phyloP scores from a whole-genome alignment of 2,797 vertebrate species.

The Morus bassanus region DNA sequence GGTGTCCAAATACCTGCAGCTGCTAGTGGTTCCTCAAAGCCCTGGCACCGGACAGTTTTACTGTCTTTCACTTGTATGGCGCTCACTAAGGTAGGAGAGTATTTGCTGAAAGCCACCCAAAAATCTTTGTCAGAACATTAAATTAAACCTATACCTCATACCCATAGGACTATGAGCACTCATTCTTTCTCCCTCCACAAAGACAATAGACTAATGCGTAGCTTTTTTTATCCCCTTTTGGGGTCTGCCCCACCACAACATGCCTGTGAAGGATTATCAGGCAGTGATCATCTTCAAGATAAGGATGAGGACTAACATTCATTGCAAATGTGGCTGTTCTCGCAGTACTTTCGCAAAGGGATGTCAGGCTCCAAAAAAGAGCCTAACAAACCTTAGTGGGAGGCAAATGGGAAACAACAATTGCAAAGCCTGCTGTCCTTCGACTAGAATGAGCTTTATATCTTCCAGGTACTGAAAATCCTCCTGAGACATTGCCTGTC shows the following conservation, averaged over 20 bases:
- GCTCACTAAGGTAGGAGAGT: not conserved
- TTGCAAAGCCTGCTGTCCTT: not conserved
- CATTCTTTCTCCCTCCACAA: not conserved
- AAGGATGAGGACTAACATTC: not conserved
- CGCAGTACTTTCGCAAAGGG: not conserved
- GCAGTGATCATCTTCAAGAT: not conserved
- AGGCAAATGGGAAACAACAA: not conserved
- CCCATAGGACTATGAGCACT: not conserved
- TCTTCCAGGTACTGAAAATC: constrained; percentile 1
- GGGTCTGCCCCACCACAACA: not conserved
- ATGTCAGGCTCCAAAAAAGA: not conserved
- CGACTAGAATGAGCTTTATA: not conserved
- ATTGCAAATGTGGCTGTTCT: not conserved
- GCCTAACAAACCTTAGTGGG: not conserved
- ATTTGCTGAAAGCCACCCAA: not conserved
- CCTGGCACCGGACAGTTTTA: not conserved
- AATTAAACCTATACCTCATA: not conserved
- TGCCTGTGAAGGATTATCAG: not conserved
- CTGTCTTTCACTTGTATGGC: not conserved
- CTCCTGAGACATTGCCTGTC: constrained; percentile 6
- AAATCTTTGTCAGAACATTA: not conserved
- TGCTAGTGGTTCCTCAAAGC: not conserved
- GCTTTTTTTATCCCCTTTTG: not conserved
- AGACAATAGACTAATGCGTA: not conserved
- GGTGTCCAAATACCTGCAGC: not conserved